Evolutionary conservation across 1,140 invertebrate species (phyloP), one percentile per base, ranked within the genome.

Genomic region (Drosophila kepulauana): DNA sequence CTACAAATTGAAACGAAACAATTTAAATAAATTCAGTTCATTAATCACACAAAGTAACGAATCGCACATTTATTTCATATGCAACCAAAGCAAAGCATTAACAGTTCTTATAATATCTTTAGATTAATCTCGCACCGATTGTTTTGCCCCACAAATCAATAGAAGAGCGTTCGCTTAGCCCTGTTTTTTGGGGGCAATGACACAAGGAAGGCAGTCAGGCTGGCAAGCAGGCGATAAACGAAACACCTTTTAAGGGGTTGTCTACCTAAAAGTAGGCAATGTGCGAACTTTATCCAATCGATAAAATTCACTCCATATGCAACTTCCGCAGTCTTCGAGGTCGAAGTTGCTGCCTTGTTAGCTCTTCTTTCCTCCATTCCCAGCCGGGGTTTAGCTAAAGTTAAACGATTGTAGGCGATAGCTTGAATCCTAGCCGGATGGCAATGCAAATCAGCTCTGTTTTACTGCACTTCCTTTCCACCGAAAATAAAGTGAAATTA

Each of bases 251-350:
- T 8, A 35, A 52, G 46, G 49, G 30, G 11, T 51, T 33, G 33
- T 57, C 35, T 38, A 33, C 59, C 78, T 41, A 65, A 85, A 70
- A 66, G 62, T 76, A 64, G 73, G 73, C 76, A 76, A 73, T 76
- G 69, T 81, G 78, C 62, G 69, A 81, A 67, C 20, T 81, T 72
- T 58, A 62, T 38, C 8, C 64, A 84, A 84, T 84, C 81, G 81
- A 84, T 85, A 85, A 78, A 79, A 78, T 78, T 84, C 28, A 71
- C 73, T 77, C 43, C 54, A 66, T 84, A 65, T 79, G 77, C 68
- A 81, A 70, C 56, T 66, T 73, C 67, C 64, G 69, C 79, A 64
- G 63, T 20, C 72, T 67, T 35, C 43, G 48, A 16, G 16, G 15
- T 16, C 20, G 43, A 56, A 30, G 65, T 63, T 56, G 65, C 35